A percentile compares a stretch with the other conserved stretches of the same genome.
These are phyloP conservation scores for Caenorhabditis sp. DNA, from an alignment of 2,888 invertebrate species.

Conservation along the genomic window DNA sequence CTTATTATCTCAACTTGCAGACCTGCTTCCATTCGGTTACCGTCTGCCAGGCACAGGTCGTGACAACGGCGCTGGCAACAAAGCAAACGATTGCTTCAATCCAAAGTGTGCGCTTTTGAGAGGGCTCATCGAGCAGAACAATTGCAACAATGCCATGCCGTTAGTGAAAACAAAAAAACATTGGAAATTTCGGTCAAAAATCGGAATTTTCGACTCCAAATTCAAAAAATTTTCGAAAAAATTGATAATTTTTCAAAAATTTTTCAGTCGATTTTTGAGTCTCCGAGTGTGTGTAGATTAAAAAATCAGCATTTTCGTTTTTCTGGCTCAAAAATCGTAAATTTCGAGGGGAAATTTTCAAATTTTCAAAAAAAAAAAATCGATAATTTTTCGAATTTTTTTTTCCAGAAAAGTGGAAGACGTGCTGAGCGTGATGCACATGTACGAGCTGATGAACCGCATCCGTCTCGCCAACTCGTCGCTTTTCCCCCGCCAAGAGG, in stretches of 20 bases:
- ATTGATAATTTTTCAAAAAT: not conserved
- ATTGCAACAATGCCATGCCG: conserved; percentile 26
- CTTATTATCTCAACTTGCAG: conserved; percentile 36
- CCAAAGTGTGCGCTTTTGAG: conserved; percentile 61
- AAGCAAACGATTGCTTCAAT: conserved; percentile 47
- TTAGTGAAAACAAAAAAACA: conserved; percentile 26
- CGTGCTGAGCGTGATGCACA: conserved; percentile 53
- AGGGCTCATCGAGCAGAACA: conserved; percentile 44
- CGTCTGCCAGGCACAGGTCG: conserved; percentile 55
- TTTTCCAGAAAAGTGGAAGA: conserved; percentile 56
- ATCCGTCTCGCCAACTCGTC: conserved; percentile 46
- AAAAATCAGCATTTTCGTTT: too few relatives aligned
- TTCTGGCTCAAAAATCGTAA: too few relatives aligned
- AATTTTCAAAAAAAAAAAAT: not conserved
- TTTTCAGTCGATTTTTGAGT: not conserved
- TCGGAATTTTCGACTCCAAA: not conserved
- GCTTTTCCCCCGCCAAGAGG: conserved; percentile 13
- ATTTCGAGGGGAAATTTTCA: not conserved
- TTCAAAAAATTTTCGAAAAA: not conserved
- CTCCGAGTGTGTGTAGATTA: too few relatives aligned
- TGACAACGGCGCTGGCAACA: not conserved
- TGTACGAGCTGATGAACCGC: conserved; percentile 62
- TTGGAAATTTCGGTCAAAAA: not conserved
- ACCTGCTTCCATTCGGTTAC: conserved; percentile 62
- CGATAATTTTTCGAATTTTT: conserved; percentile 1